These are phyloP conservation scores for Operophtera brumata DNA, from an alignment of 2,888 invertebrate species.

Conservation along the genomic window DNA sequence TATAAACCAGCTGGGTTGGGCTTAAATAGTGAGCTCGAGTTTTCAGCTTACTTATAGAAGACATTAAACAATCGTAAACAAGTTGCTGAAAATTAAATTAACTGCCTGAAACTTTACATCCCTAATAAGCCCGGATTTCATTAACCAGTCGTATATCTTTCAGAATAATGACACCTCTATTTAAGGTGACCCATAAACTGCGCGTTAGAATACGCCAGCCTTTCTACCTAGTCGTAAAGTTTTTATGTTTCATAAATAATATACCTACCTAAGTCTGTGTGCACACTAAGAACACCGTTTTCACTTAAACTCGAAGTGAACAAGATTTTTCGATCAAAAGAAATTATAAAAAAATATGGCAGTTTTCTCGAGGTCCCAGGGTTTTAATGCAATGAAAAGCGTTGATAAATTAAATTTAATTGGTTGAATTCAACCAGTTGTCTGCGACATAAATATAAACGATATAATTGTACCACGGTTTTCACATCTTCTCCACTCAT, in stretches of 20 bases:
- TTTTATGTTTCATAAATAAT: constrained; percentile 78
- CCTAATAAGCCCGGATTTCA: constrained; percentile 43
- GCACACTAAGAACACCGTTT: constrained; percentile 10
- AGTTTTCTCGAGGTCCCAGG: too few species aligned
- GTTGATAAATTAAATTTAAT: too few species aligned
- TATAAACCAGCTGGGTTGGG: too few species aligned
- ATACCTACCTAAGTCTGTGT: constrained; percentile 41
- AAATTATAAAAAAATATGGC: too few species aligned
- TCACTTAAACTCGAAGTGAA: background rate
- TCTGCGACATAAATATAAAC: too few species aligned
- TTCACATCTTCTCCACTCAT: too few species aligned
- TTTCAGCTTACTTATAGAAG: too few species aligned
- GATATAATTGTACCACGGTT: too few species aligned
- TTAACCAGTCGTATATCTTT: constrained; percentile 55
- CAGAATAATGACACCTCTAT: constrained; percentile 60
- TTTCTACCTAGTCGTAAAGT: constrained; percentile 70
- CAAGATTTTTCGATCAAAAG: too few species aligned
- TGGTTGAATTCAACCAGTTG: too few species aligned
- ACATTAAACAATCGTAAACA: background rate
- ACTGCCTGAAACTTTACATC: constrained; percentile 23
- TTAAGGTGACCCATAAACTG: constrained; percentile 70
- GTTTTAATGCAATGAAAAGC: too few species aligned
- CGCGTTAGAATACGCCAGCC: constrained; percentile 51
- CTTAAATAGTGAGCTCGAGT: too few species aligned
- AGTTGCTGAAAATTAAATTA: constrained; percentile 1